A percentile compares a stretch with the other conserved stretches of the same genome.
These are phyloP conservation scores for Dasypogon diadema DNA, from an alignment of 2,888 invertebrate genomes.

Conservation along the genomic window DNA sequence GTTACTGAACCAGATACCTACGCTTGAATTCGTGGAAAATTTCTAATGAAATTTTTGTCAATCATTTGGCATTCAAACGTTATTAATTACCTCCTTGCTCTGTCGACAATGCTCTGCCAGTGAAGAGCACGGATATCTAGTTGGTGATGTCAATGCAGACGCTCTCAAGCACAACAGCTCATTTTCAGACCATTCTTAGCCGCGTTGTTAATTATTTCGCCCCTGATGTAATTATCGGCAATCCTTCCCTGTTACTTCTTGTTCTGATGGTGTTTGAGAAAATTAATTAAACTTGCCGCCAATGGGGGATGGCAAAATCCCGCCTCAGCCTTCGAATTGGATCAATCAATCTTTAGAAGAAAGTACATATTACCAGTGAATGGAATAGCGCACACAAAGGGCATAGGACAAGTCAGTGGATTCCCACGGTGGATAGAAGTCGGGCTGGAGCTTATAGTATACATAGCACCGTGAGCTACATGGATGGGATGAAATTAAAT, in stretches of 20 bases:
- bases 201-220: constrained; percentile 33
- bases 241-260: not conserved
- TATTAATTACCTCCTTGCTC: not conserved
- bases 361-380: not conserved
- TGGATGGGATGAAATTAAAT: not conserved
- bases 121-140: not conserved
- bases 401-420: not conserved
- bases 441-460: too few relatives aligned
- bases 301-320: not conserved
- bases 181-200: constrained; percentile 5
- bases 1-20: not conserved
- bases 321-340: constrained; percentile 15
- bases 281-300: constrained; percentile 34
- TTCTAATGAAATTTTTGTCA: constrained; percentile 28
- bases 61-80: not conserved
- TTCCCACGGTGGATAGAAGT: constrained; percentile 23
- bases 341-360: constrained; percentile 45
- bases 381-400: constrained; percentile 12
- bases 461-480: too few relatives aligned
- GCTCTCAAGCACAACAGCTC: not conserved
- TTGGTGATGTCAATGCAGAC: constrained; percentile 11
- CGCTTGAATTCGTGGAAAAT: not conserved
- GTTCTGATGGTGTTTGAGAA: constrained; percentile 8
- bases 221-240: constrained; percentile 26
- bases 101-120: not conserved